Evolutionary conservation across 2,113 vertebrate species (phyloP).

Genomic region (Perccottus glenii): DNA sequence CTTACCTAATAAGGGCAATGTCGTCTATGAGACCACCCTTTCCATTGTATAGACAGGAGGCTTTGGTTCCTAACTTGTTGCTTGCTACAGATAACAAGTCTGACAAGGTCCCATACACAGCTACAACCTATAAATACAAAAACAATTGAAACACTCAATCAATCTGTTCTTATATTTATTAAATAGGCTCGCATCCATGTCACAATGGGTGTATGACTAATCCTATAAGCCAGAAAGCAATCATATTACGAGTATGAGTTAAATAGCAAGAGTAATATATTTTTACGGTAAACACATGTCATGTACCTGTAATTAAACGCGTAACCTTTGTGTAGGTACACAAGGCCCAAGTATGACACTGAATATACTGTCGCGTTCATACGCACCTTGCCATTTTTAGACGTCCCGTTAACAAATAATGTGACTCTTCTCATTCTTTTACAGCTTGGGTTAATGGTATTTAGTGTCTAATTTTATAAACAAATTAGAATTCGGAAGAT

Average conservation of each 20-base stretch:
- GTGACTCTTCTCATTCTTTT: conserved; percentile 93
- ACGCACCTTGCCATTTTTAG: conserved; percentile 93
- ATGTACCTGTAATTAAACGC: conserved; percentile 8
- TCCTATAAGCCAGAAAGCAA: too few relatives aligned
- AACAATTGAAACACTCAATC: not conserved
- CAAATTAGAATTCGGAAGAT: conserved; percentile 4
- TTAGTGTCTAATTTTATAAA: not conserved
- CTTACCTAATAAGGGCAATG: conserved; percentile 91
- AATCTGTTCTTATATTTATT: too few relatives aligned
- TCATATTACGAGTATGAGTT: too few relatives aligned
- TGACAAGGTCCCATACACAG: conserved; percentile 91
- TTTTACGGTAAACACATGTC: not conserved
- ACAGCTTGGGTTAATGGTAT: conserved; percentile 34
- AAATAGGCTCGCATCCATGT: too few relatives aligned
- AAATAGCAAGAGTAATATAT: not conserved
- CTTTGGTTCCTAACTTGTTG: conserved; percentile 94
- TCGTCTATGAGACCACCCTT: conserved; percentile 97
- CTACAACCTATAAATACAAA: conserved; percentile 85
- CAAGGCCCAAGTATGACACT: conserved; percentile 36
- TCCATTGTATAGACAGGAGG: conserved; percentile 90
- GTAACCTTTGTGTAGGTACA: conserved; percentile 13
- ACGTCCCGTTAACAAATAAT: conserved; percentile 93
- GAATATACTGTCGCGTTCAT: not conserved
- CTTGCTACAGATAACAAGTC: conserved; percentile 94
- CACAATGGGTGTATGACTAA: too few relatives aligned